These are phyloP conservation scores for Sinocyclocheilus grahami DNA, from an alignment of 2,113 vertebrate species.

Conservation along the genomic window DNA sequence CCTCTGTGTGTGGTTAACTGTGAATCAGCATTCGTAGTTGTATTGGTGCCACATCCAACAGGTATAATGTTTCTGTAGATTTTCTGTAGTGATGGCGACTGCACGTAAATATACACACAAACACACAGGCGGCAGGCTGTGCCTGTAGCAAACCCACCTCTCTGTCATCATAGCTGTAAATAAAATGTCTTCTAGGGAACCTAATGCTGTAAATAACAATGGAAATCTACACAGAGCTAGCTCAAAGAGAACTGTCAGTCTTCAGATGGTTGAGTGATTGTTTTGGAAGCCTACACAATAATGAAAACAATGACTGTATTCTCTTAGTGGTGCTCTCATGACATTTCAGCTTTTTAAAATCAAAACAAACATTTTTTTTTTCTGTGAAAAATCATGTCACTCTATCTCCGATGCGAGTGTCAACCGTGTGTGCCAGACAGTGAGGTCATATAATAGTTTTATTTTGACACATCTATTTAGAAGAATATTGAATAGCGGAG, in stretches of 20 bases:
- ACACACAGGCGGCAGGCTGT: conserved; percentile 25
- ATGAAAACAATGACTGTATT: conserved; percentile 46
- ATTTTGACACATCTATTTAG: conserved; percentile 42
- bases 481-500: conserved; percentile 35
- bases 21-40: neutral
- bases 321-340: conserved; percentile 9
- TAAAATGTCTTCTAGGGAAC: conserved; percentile 69
- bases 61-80: conserved; percentile 67
- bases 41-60: conserved; percentile 22
- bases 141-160: conserved; percentile 48
- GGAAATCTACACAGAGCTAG: conserved; percentile 43
- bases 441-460: conserved; percentile 49
- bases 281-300: conserved; percentile 16
- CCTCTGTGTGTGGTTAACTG: conserved; percentile 1
- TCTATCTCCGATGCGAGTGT: neutral
- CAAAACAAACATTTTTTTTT: neutral
- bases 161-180: conserved; percentile 74
- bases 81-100: conserved; percentile 69
- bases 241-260: conserved; percentile 4
- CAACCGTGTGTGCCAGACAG: conserved; percentile 7
- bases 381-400: conserved; percentile 37
- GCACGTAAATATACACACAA: conserved; percentile 53
- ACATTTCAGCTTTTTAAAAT: conserved; percentile 11
- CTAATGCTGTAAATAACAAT: conserved; percentile 55
- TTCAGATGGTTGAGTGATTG: neutral